phyloP scores from a whole-genome alignment of 2,113 vertebrate species.

The Emberiza fucata region DNA sequence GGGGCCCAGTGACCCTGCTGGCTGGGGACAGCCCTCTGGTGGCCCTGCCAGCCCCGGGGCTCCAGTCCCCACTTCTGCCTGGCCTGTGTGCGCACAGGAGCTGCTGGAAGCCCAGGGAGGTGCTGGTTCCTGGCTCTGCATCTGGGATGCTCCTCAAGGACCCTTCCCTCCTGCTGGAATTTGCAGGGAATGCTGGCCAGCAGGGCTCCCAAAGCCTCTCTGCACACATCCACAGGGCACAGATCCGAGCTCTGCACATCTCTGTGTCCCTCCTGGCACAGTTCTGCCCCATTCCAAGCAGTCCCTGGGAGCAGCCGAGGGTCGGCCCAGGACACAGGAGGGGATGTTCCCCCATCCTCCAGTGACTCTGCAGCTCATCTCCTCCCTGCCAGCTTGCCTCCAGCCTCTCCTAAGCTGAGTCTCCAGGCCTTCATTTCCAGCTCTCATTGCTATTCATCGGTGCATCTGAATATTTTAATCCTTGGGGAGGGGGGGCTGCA shows the following conservation, averaged over 20 bases:
- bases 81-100: background rate
- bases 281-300: background rate
- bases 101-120: background rate
- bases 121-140: background rate
- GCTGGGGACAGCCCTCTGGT: background rate
- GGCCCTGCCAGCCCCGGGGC: background rate
- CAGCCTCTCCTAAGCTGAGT: background rate
- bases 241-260: background rate
- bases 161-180: background rate
- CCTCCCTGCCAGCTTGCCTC: background rate
- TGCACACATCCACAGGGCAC: accelerated
- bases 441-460: background rate
- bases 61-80: accelerated
- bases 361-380: background rate
- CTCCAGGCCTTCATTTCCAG: background rate
- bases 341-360: background rate
- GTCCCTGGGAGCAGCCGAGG: background rate
- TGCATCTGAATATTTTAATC: conserved; percentile 36
- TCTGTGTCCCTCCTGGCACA: background rate
- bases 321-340: background rate
- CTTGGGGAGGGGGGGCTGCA: background rate
- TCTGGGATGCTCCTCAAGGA: background rate
- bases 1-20: background rate
- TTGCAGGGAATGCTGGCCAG: background rate
- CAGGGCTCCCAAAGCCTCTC: background rate